Evolutionary conservation across 2,797 vertebrate genomes (phyloP), one percentile per base, ranked within the genome.

Genomic region (Tenualosa ilisha): DNA sequence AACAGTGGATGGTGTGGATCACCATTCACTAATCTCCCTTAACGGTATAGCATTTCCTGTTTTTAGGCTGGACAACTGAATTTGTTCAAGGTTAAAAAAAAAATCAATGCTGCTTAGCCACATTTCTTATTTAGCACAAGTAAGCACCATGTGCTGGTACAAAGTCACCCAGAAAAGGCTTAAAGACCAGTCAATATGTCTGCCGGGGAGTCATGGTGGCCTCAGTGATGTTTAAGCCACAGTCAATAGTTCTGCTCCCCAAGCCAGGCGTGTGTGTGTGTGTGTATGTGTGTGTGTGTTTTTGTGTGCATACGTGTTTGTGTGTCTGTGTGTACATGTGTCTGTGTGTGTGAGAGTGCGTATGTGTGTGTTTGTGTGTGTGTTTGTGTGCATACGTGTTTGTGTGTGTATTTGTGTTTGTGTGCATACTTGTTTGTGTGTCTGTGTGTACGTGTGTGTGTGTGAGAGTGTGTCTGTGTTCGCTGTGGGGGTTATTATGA

Each of bases 221-320:
- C 15, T 79, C 40, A 43, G 40, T 22, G 72, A 79, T 79, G 72
- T 22, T 79, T 79, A 79, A 46, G 20, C 72, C 72, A 79, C 26
- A 79, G 72, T 79, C 72, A 79, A 79, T 79, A 79, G 40, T 79
- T 79, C 17, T 46, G 68, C 65, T 72, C 3, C 65, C 13, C 65
- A 40, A 24, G 83, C 43, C 43, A 46, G 24, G 90, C 86, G 87
- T 84, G 88, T 88, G 84, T 54, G 53, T 54, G 53, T 54, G 53
- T 54, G 15, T 54, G 53, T 54, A 17, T 54, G 53, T 54, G 53
- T 54, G 53, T 54, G 15, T 54, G 53, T 54, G 53, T 46, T 3
- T 20, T 11, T 51, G 24, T 54, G 13, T 61, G 43, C 61, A 20
- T 83, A 20, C n/a, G 59, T n/a, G 59, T 24, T 4, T 63, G n/a